Evolutionary conservation across 2,888 invertebrate genomes (phyloP).

Genomic region (Pyrochroa serraticornis): DNA sequence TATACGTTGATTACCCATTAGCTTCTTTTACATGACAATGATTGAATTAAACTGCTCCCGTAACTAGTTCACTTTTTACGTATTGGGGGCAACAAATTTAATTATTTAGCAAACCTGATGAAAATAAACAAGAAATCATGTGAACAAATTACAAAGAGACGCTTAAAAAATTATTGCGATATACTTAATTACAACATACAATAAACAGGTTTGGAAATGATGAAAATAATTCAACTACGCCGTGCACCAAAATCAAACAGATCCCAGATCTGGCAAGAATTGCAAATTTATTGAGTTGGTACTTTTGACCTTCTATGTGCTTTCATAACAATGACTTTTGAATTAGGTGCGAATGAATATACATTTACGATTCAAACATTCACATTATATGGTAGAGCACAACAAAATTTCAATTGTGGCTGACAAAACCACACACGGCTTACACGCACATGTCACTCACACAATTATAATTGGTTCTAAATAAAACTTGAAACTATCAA

Average conservation of each 20-base stretch:
- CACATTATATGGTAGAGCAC: constrained; percentile 10
- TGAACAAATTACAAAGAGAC: constrained; percentile 21
- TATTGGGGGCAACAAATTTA: constrained; percentile 10
- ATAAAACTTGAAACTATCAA: constrained; percentile 17
- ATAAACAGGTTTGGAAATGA: constrained; percentile 9
- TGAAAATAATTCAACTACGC: constrained; percentile 23
- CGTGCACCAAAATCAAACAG: background rate
- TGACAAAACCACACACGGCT: background rate
- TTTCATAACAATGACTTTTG: constrained; percentile 6
- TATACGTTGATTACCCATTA: no score
- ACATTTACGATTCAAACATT: constrained; percentile 13
- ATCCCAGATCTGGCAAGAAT: constrained; percentile 15
- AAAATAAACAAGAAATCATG: constrained; percentile 9
- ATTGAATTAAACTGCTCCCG: constrained; percentile 6
- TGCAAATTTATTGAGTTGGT: background rate
- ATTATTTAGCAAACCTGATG: constrained; percentile 4
- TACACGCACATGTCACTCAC: constrained; percentile 8
- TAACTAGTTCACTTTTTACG: constrained; percentile 25
- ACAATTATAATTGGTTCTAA: background rate
- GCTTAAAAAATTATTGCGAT: constrained; percentile 22
- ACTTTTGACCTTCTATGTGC: constrained; percentile 14
- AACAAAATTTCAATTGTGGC: constrained; percentile 14
- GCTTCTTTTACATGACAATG: background rate
- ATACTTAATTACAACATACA: constrained; percentile 20
- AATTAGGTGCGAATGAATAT: constrained; percentile 22